Base-by-base conservation (phyloP, 2,888 invertebrate genomes). In the Drosophila recens region DNA sequence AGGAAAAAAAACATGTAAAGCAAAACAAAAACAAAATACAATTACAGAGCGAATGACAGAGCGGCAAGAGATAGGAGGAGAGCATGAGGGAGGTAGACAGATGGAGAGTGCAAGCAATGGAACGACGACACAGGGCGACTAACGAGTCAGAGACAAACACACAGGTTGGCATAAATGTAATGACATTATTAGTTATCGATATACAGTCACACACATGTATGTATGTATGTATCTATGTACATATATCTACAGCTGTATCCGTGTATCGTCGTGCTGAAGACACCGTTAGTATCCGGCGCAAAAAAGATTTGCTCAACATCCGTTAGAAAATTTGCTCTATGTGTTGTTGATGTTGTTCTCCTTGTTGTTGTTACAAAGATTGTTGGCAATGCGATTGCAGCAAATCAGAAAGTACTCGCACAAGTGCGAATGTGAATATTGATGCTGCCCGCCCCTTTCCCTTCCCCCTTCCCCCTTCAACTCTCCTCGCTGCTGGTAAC, bases 381-480 rank as follows among this genome's bases (percentile, higher is more conserved):
- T 81, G 81, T 77, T 80, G 74, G 69, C 72, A 72, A 69, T 78
- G 75, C 75, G 80, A 76, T 81, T 87, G 80, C 82, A 80, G 87
- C 87, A 87, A 87, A 87, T 87, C 86, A 89, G 82, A 87, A 87
- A 89, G 85, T 89, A 75, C 75, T 87, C 90, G 79, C 81, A 88
- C 86, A 86, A 87, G 90, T 87, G 87, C 83, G 89, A 88, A 90
- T 87, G 87, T 90, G 87, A 90, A 88, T 90, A 90, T 87, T 88
- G 85, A 87, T 85, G 85, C 52, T 36, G 46, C 46, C 4, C 46
- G 6, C 38, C 33, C 40, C 15, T 3, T 6, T 1, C 17, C 40
- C 15, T 3, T 6, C 1, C 17, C 49, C 4, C 4, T 20, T 1
- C 3, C 9, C 5, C 17, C n/a, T 15, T 17, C 23, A 20, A 1